A percentile compares a stretch with the other conserved stretches of the same genome.
These are phyloP conservation scores for Aphidoletes aphidimyza DNA, from an alignment of 2,888 invertebrate genomes.

Conservation along the genomic window DNA sequence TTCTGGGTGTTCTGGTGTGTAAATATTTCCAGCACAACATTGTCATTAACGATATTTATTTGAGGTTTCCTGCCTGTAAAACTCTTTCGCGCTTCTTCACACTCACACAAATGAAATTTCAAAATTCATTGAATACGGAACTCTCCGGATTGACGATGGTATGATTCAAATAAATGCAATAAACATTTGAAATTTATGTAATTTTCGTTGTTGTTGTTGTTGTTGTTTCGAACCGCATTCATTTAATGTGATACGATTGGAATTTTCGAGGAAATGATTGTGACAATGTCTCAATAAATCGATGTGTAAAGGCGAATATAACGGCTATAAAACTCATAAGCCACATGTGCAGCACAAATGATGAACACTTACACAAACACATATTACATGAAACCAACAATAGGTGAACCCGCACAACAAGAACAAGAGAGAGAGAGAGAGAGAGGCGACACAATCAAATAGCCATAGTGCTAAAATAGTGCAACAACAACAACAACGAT, in stretches of 20 bases:
- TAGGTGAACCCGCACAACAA: too few relatives aligned
- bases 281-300: background rate
- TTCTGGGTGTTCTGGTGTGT: too few relatives aligned
- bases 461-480: background rate
- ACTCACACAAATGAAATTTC: too few relatives aligned
- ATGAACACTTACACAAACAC: too few relatives aligned
- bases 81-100: background rate
- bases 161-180: background rate
- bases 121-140: conserved; percentile 19
- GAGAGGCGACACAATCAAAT: background rate
- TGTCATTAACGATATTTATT: background rate
- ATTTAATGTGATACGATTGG: background rate
- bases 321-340: conserved; percentile 4
- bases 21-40: background rate
- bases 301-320: conserved; percentile 10
- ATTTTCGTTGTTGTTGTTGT: background rate
- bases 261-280: conserved; percentile 44
- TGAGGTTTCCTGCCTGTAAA: conserved; percentile 9
- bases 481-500: background rate
- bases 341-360: background rate
- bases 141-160: background rate
- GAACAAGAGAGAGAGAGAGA: background rate
- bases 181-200: conserved; percentile 12
- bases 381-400: too few relatives aligned
- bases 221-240: background rate